Evolutionary conservation across 2,797 vertebrate species (phyloP).

Genomic region (Dendrocincla fuliginosa): DNA sequence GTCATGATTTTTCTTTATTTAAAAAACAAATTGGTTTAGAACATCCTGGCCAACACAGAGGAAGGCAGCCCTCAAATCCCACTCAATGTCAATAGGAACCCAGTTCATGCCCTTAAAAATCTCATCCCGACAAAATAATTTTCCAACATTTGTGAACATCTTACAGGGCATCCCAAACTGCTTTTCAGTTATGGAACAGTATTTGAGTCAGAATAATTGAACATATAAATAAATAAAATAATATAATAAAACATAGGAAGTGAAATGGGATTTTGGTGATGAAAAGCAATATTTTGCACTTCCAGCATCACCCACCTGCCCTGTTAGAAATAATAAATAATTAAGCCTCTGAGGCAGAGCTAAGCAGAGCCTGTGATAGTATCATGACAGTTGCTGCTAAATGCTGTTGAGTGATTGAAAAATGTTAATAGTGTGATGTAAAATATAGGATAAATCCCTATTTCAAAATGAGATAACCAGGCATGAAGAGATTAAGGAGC

Average conservation of each 20-base stretch:
- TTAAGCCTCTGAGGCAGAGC: conserved; percentile 59
- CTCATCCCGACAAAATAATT: neutral
- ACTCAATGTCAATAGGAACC: neutral
- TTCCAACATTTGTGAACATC: conserved; percentile 26
- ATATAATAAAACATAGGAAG: conserved; percentile 66
- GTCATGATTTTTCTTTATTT: neutral
- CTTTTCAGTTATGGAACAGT: conserved; percentile 47
- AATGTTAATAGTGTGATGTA: conserved; percentile 11
- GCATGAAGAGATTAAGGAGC: neutral
- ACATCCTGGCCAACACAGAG: neutral
- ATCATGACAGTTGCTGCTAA: conserved; percentile 46
- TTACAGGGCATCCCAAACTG: conserved; percentile 56
- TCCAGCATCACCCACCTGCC: conserved; percentile 44
- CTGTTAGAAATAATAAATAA: conserved; percentile 61
- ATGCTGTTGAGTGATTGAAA: conserved; percentile 48
- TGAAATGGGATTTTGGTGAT: conserved; percentile 66
- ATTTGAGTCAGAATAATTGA: conserved; percentile 69
- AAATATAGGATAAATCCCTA: neutral
- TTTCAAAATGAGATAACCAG: neutral
- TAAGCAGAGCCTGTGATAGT: conserved; percentile 14
- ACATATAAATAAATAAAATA: conserved; percentile 73
- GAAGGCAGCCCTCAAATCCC: neutral
- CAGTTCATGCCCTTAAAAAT: neutral
- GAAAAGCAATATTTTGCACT: conserved; percentile 68
- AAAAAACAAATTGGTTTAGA: neutral